A percentile compares a stretch with the other conserved stretches of the same genome.
These are phyloP conservation scores for Nanorana parkeri DNA, from an alignment of 2,113 vertebrate species.

Conservation along the genomic window DNA sequence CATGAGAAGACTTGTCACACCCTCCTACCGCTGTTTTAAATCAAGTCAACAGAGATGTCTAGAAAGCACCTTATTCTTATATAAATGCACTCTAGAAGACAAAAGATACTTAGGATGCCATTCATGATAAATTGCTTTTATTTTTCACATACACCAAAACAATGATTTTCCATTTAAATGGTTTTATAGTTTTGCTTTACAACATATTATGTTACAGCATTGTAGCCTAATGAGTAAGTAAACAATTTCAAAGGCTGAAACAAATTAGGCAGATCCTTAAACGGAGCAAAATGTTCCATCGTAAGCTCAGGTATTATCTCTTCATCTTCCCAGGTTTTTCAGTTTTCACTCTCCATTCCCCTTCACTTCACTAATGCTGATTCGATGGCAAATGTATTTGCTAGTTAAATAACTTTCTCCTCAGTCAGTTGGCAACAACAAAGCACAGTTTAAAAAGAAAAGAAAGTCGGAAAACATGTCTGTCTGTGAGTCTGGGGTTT, in stretches of 20 bases:
- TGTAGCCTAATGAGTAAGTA: not conserved
- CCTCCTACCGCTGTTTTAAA: too few relatives aligned
- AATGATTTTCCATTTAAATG: not conserved
- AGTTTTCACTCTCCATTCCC: not conserved
- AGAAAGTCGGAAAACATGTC: not conserved
- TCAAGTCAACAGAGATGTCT: too few relatives aligned
- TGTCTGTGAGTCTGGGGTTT: not conserved
- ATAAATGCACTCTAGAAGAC: not conserved
- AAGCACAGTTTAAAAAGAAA: not conserved
- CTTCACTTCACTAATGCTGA: not conserved
- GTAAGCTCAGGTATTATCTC: not conserved
- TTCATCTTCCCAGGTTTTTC: not conserved
- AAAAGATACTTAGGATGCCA: not conserved
- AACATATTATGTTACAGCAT: not conserved
- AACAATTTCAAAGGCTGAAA: not conserved
- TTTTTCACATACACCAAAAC: not conserved
- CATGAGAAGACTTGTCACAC: too few relatives aligned
- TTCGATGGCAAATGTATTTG: not conserved
- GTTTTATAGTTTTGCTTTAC: not conserved
- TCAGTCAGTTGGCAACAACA: not conserved
- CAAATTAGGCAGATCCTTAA: not conserved
- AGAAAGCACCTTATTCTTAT: too few relatives aligned
- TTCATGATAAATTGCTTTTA: not conserved
- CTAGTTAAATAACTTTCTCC: conserved; percentile 3
- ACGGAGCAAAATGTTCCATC: not conserved